Conservation (phyloP, 2,113 vertebrate genomes). For the Drymodes brunneopygia region DNA sequence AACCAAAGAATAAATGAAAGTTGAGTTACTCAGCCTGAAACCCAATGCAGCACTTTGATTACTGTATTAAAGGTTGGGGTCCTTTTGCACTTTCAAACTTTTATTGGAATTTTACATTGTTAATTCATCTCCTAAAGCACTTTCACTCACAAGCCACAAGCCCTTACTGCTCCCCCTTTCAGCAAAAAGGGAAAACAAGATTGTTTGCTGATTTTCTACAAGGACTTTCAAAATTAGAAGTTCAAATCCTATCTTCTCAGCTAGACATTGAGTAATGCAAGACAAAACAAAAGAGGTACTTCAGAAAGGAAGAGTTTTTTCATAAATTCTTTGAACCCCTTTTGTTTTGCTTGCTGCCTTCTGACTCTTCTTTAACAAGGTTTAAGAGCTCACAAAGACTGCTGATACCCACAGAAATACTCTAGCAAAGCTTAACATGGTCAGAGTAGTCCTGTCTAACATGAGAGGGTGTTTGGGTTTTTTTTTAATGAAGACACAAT, state of each 20-base stretch:
- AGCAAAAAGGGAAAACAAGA: background rate
- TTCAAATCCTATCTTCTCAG: background rate
- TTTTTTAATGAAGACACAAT: background rate
- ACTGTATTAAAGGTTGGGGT: background rate
- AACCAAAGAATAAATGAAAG: background rate
- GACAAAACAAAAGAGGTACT: background rate
- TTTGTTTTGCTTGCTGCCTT: background rate
- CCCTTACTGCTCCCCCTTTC: background rate
- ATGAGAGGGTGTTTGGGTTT: accelerated
- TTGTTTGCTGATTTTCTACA: background rate
- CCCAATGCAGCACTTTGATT: background rate
- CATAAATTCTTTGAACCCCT: background rate
- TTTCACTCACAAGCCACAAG: background rate
- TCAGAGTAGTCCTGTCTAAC: background rate
- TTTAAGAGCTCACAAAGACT: background rate
- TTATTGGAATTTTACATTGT: background rate
- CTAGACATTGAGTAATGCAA: background rate
- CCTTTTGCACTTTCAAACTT: background rate
- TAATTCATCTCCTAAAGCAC: background rate
- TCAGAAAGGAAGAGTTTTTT: background rate
- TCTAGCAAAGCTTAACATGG: background rate
- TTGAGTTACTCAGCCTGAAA: background rate
- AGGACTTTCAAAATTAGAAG: background rate
- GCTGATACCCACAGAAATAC: background rate
- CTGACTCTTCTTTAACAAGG: background rate